Evolutionary conservation across 2,797 vertebrate species (phyloP), one percentile per base, ranked within the genome.

Genomic region (Sciurus carolinensis): DNA sequence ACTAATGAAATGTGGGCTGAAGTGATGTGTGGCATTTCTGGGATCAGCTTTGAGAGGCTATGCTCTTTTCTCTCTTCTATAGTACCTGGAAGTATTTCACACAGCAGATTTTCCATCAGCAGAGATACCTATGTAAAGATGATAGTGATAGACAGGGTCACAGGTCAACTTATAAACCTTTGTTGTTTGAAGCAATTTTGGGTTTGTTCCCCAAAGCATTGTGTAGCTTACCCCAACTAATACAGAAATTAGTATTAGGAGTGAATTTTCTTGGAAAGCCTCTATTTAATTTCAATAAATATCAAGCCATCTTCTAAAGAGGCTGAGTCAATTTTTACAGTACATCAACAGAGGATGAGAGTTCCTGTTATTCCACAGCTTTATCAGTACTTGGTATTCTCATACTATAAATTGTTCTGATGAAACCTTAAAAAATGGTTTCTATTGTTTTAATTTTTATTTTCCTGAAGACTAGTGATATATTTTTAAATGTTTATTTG

Each of bases 371-470:
- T 52, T 85, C 73, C 44, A 80, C 3, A 93, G 36, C 3, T 28
- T 82, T 92, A 36, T 8, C 77, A 80, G 90, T 36, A 52, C 7
- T 75, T 79, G n/a, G 4, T 79, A 69, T 95, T 93, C 86, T 87
- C 42, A 87, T 42, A 69, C n/a, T 87, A 15, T 83, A 87, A 80
- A 69, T 91, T 72, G 26, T 62, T 87, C 36, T 88, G 50, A 94
- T 91, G 18, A 87, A 76, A 72, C 1, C 26, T 87, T 66, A 44
- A 24, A 22, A 83, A 92, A 94, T 79, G 24, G 0, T 87, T 7
- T 76, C 52, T 95, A 36, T 76, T 90, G 42, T 87, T 87, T 86
- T 39, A 11, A 80, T 44, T 91, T 90, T 85, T 86, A 76, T 94
- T 95, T 95, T 93, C 79, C 50, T 62, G n/a, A 67, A 79, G 42